Percentiles rank a stretch among this genome's conserved stretches.
These are phyloP conservation scores for Nettapus auritus DNA, from an alignment of 2,113 vertebrate species.

Conservation along the genomic window DNA sequence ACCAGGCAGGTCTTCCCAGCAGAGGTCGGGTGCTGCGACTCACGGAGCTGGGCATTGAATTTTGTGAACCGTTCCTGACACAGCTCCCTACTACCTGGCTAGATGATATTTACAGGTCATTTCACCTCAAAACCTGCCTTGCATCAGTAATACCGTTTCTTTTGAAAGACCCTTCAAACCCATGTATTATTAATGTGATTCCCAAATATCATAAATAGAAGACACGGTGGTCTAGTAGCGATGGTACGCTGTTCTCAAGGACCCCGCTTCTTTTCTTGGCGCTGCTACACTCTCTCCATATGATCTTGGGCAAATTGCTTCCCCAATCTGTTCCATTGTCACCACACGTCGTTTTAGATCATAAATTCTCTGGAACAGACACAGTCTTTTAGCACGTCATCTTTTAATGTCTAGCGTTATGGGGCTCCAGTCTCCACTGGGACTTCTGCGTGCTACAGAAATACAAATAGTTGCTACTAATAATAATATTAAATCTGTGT, in stretches of 20 bases:
- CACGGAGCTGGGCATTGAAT: not conserved
- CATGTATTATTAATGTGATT: not conserved
- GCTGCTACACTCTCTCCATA: not conserved
- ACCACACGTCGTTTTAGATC: slow-evolving; percentile 23
- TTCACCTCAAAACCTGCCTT: not conserved
- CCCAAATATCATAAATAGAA: not conserved
- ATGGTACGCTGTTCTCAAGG: fast-evolving
- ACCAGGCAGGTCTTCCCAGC: not conserved
- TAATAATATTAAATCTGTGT: slow-evolving; percentile 44
- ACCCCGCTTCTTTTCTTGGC: not conserved
- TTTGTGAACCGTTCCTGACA: fast-evolving
- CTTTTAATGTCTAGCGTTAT: not conserved
- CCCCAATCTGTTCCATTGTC: slow-evolving; percentile 53
- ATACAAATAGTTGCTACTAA: slow-evolving; percentile 40
- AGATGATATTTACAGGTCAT: not conserved
- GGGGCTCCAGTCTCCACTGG: not conserved
- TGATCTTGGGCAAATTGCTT: slow-evolving; percentile 33
- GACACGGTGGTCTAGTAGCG: not conserved
- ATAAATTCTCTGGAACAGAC: slow-evolving; percentile 53
- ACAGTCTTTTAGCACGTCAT: not conserved
- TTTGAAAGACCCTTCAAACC: not conserved
- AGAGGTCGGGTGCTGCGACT: not conserved
- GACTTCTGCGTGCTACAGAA: not conserved
- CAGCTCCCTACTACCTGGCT: not conserved
- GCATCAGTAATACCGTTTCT: not conserved